phyloP scores from a whole-genome alignment of 2,888 invertebrate species.

The Cheilosia impressa region DNA sequence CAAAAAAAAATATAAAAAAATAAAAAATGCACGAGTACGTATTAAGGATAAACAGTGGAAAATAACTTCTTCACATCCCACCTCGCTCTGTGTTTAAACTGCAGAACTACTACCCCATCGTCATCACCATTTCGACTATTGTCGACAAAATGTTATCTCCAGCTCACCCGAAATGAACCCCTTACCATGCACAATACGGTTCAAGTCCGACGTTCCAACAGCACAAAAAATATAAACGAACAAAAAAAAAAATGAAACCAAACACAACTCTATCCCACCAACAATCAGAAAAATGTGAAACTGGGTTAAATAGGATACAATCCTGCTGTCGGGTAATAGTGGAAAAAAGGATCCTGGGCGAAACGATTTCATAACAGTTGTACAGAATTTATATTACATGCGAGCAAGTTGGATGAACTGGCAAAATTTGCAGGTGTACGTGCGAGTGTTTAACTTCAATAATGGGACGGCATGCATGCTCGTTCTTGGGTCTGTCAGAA shows the following conservation, averaged over 20 bases:
- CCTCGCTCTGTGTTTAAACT: not conserved
- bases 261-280: constrained; percentile 19
- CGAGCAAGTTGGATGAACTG: constrained; percentile 13
- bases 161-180: constrained; percentile 19
- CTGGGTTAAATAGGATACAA: constrained; percentile 59
- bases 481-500: constrained; percentile 27
- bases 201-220: constrained; percentile 27
- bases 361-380: constrained; percentile 52
- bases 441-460: constrained; percentile 17
- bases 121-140: constrained; percentile 32
- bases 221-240: not conserved
- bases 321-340: not conserved
- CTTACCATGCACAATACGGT: constrained; percentile 53
- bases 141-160: constrained; percentile 55
- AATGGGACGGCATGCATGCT: not conserved
- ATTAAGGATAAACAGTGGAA: constrained; percentile 36
- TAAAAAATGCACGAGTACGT: not conserved
- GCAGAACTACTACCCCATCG: constrained; percentile 21
- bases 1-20: not conserved
- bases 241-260: constrained; percentile 2
- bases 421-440: constrained; percentile 27
- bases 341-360: constrained; percentile 18
- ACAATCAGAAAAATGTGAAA: constrained; percentile 60
- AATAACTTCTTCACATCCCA: constrained; percentile 14
- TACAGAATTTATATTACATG: constrained; percentile 48